phyloP scores from a whole-genome alignment of 2,113 vertebrate genomes.

The Otolemur garnettii region DNA sequence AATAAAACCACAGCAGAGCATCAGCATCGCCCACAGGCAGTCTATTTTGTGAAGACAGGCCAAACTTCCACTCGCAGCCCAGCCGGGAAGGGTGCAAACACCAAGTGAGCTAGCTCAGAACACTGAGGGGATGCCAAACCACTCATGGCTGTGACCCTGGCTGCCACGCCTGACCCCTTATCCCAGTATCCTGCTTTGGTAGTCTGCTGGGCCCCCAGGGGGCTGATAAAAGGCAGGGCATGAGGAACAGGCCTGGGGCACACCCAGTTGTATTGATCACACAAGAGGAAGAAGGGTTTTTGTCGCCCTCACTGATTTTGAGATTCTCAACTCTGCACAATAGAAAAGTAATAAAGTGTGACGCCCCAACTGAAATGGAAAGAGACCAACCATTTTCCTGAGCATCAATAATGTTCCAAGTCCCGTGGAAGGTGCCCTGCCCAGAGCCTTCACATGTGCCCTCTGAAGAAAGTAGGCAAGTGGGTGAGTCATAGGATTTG shows the following conservation, averaged over 20 bases:
- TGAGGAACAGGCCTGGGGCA: neutral
- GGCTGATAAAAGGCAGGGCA: neutral
- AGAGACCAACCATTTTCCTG: neutral
- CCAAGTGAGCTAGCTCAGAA: neutral
- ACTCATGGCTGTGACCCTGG: neutral
- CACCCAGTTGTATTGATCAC: neutral
- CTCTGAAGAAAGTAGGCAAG: neutral
- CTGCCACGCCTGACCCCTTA: neutral
- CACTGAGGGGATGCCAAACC: too few species aligned
- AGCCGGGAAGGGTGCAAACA: neutral
- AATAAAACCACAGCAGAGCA: neutral
- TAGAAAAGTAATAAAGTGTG: neutral
- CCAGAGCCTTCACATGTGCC: too few species aligned
- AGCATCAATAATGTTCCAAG: neutral
- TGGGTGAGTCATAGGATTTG: neutral
- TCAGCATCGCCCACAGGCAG: neutral
- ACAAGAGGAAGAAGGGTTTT: neutral
- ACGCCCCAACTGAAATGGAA: neutral
- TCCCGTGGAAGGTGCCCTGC: neutral
- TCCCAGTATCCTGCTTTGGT: neutral
- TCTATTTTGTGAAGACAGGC: neutral
- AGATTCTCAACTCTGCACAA: neutral
- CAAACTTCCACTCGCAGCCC: neutral
- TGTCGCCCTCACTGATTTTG: neutral
- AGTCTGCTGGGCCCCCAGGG: neutral